Evolutionary conservation across 2,888 invertebrate genomes (phyloP).

Genomic region (Rhorus exstirpatorius): DNA sequence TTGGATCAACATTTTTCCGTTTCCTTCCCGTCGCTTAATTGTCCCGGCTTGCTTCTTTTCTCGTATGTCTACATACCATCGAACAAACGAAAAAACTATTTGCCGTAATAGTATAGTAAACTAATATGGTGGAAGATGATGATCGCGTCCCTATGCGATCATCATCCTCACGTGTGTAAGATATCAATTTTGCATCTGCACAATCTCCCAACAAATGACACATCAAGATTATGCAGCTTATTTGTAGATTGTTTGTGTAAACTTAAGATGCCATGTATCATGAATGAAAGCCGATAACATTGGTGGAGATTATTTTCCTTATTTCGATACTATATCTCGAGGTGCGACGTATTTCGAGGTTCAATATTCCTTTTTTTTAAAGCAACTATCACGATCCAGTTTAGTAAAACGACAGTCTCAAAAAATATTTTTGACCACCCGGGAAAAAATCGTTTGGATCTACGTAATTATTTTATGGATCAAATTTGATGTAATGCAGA

Average conservation of each 20-base stretch:
- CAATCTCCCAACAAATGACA: not conserved
- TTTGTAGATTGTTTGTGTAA: not conserved
- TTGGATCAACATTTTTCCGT: slow-evolving; percentile 72
- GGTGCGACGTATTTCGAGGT: not conserved
- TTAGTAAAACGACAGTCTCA: too few relatives aligned
- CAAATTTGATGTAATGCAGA: too few relatives aligned
- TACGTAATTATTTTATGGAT: too few relatives aligned
- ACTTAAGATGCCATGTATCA: not conserved
- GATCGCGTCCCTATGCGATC: not conserved
- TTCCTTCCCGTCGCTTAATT: slow-evolving; percentile 37
- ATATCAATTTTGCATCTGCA: not conserved
- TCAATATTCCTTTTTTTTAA: not conserved
- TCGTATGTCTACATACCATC: slow-evolving; percentile 30
- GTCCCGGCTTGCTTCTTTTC: slow-evolving; percentile 33
- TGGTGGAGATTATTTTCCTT: not conserved
- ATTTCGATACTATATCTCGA: not conserved
- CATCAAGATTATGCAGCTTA: not conserved
- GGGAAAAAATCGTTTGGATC: too few relatives aligned
- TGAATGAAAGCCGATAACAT: not conserved
- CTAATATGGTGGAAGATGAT: slow-evolving; percentile 21
- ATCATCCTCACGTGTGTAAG: not conserved
- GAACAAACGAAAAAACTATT: slow-evolving; percentile 33
- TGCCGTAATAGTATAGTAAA: not conserved
- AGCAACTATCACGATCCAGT: not conserved
- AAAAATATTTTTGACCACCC: too few relatives aligned